Evolutionary conservation across 2,888 invertebrate species (phyloP).

Genomic region (Furcula furcula): DNA sequence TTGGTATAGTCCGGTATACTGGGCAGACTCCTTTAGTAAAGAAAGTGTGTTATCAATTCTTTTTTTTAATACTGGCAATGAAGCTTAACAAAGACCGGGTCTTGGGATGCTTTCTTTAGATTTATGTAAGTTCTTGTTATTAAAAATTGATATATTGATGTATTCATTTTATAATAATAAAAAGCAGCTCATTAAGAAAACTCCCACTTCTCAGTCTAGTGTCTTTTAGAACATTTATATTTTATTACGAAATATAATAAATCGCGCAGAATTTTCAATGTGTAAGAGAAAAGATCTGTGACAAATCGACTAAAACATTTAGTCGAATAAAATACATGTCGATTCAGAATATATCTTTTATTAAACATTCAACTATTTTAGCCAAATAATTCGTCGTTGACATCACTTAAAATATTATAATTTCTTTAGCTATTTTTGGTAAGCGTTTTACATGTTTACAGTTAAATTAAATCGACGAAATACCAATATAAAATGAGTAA

Average conservation of each 20-base stretch:
- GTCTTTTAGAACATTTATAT: conserved; percentile 41
- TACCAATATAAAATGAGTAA: conserved; percentile 24
- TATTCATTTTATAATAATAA: no score
- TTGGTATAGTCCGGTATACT: no score
- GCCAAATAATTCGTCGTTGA: conserved; percentile 11
- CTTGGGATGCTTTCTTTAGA: no score
- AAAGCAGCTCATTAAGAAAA: no score
- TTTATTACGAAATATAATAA: conserved; percentile 30
- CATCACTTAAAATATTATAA: conserved; percentile 13
- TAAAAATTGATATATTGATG: no score
- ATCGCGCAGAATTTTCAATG: conserved; percentile 20
- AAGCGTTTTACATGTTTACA: conserved; percentile 22
- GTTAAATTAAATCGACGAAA: conserved; percentile 17
- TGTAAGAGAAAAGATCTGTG: conserved; percentile 5
- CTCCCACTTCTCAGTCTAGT: conserved; percentile 43
- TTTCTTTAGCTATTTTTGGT: conserved; percentile 27
- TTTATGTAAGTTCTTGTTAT: no score
- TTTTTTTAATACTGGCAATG: no score
- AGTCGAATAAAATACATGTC: conserved; percentile 5
- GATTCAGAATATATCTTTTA: neutral
- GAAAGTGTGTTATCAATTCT: no score
- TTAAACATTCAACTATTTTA: conserved; percentile 9
- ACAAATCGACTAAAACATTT: conserved; percentile 9
- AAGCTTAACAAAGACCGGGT: no score
- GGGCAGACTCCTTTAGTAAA: no score